Percentiles rank a stretch among this genome's conserved stretches.
These are phyloP conservation scores for Neosalanx taihuensis DNA, from an alignment of 2,797 vertebrate species.

Conservation along the genomic window DNA sequence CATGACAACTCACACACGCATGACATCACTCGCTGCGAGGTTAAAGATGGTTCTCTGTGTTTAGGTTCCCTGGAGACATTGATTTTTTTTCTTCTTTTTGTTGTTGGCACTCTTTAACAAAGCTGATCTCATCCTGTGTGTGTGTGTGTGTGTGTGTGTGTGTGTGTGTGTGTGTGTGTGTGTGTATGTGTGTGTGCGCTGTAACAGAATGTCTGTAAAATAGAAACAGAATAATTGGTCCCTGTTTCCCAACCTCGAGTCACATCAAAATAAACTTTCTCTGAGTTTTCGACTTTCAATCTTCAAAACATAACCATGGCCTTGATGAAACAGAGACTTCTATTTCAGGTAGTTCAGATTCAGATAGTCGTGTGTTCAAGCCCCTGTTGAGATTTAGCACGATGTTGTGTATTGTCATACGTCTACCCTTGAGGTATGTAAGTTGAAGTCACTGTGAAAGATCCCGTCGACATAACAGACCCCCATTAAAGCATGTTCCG, in stretches of 20 bases:
- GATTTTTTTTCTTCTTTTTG: conserved; percentile 8
- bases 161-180: conserved; percentile 10
- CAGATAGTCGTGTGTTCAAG: too few species aligned
- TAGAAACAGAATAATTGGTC: background rate
- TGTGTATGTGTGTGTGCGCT: conserved; percentile 1
- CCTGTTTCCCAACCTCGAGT: background rate
- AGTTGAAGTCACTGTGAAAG: background rate
- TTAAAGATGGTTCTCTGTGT: conserved; percentile 23
- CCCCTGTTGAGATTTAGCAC: background rate
- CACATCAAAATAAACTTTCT: too few species aligned
- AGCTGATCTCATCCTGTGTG: conserved; percentile 17
- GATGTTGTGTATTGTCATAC: background rate
- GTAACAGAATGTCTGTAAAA: background rate
- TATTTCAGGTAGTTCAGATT: too few species aligned
- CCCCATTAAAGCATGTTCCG: background rate
- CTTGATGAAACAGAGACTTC: too few species aligned
- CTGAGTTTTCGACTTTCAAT: too few species aligned
- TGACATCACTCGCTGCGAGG: conserved; percentile 48
- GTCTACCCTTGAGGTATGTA: background rate
- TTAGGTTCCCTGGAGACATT: conserved; percentile 8
- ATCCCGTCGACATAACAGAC: background rate
- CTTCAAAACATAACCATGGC: too few species aligned
- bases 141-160: conserved; percentile 3
- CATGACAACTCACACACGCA: conserved; percentile 44
- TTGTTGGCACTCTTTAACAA: conserved; percentile 21